Evolutionary conservation across 2,888 invertebrate species (phyloP).

Genomic region (Isotomurus palustris): DNA sequence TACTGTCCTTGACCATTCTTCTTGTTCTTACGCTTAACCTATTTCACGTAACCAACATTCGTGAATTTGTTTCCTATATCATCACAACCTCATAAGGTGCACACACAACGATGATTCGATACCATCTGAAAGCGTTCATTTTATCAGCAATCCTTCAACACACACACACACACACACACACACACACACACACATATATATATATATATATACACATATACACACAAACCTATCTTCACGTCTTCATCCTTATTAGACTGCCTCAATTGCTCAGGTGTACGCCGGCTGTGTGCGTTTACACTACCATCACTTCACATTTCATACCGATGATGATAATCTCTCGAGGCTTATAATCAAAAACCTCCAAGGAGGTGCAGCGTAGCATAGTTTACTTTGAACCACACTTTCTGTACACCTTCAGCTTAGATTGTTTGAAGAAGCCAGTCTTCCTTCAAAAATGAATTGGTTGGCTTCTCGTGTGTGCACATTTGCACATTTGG

Average conservation of each 20-base stretch:
- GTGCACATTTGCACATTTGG: constrained; percentile 31
- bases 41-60: constrained; percentile 24
- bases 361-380: constrained; percentile 1
- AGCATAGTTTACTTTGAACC: not conserved
- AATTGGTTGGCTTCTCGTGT: constrained; percentile 36
- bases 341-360: constrained; percentile 2
- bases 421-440: not conserved
- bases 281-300: too few species aligned
- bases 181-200: too few species aligned
- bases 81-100: not conserved
- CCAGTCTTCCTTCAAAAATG: constrained; percentile 24
- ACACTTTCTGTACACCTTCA: constrained; percentile 9
- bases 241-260: too few species aligned
- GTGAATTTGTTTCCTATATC: not conserved
- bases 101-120: too few species aligned
- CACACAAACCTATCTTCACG: too few species aligned
- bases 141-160: not conserved
- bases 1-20: constrained; percentile 10
- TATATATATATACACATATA: too few species aligned
- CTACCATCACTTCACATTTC: too few species aligned
- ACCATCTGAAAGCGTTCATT: too few species aligned
- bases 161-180: not conserved
- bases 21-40: constrained; percentile 23
- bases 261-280: too few species aligned
- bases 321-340: too few species aligned